Base-by-base conservation (phyloP, 2,113 vertebrate genomes). In the Sigmodon hispidus region DNA sequence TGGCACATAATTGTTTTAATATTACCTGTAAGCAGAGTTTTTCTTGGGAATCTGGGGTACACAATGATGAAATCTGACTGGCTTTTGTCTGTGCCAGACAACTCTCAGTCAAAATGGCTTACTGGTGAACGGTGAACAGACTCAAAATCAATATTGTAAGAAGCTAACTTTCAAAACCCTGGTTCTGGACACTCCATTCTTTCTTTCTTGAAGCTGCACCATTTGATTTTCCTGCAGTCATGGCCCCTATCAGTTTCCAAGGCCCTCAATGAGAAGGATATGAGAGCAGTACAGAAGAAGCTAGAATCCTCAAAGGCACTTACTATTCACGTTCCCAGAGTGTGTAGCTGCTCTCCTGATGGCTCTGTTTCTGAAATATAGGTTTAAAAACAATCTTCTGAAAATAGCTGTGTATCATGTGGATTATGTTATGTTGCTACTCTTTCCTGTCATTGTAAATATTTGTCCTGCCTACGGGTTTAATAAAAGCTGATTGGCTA, bases 1-100 rank as follows among this genome's bases (percentile, higher is more conserved):
- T 88, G 76, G 52, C 57, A 92, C 31, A 8, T 40, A 87, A 80
- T 43, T 91, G 79, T 94, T 96, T 94, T 95, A 93, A 70, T 91
- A 93, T 93, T 83, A 91, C 36, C 34, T 50, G 70, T 52, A 80
- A 65, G 65, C 40, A 93, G 21, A 48, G 29, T 90, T 65, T 43
- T 87, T 61, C 48, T n/a, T 67, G 4, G 61, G 40, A 95, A 19
- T 87, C 34, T 80, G n/a, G 75, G n/a, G 36, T 61, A 67, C 65
- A 94, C 87, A 95, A 73, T 77, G 80, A 67, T 48, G 73, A 92
- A 87, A 70, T 87, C 72, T 36, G 29, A 89, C 94, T 70, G 84
- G 52, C 13, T 83, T 83, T 89, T 94, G 45, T 90, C 48, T 55
- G 6, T 36, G 34, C 81, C 88, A 92, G 63, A 93, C 17, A 61